phyloP scores from a whole-genome alignment of 2,888 invertebrate genomes.

The Tiliacea citrago region DNA sequence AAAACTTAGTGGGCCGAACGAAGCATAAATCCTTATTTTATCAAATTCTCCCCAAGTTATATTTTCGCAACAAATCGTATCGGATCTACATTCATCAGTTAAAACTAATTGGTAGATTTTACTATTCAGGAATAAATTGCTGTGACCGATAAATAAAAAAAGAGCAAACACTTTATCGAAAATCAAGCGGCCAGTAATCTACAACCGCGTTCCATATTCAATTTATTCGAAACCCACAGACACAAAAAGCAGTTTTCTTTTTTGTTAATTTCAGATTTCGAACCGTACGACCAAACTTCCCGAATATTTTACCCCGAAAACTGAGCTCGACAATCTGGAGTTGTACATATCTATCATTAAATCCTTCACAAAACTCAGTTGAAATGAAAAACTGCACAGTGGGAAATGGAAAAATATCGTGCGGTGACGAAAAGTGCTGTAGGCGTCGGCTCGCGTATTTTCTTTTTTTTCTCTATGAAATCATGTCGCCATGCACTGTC shows the following conservation, averaged over 20 bases:
- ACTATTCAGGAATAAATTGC: background rate
- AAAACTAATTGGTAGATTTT: background rate
- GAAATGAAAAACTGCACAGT: conserved; percentile 74
- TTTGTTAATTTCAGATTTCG: conserved; percentile 54
- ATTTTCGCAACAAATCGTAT: too few relatives aligned
- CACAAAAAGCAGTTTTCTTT: conserved; percentile 49
- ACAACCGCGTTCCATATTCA: conserved; percentile 53
- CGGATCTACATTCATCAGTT: too few relatives aligned
- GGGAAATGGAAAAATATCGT: conserved; percentile 66
- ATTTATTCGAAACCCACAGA: conserved; percentile 55
- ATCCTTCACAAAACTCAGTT: conserved; percentile 66
- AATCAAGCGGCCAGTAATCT: conserved; percentile 37
- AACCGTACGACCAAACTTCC: conserved; percentile 44
- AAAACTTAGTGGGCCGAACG: too few relatives aligned
- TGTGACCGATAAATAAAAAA: conserved; percentile 21
- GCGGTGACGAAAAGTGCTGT: conserved; percentile 71
- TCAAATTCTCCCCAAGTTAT: too few relatives aligned
- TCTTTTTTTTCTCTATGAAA: conserved; percentile 58
- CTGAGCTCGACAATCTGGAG: conserved; percentile 49
- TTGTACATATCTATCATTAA: conserved; percentile 60
- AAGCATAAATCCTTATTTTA: too few relatives aligned
- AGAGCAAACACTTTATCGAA: conserved; percentile 27
- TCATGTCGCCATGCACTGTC: conserved; percentile 64
- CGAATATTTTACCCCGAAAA: conserved; percentile 54
- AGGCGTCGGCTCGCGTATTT: conserved; percentile 47